phyloP scores from a whole-genome alignment of 2,797 vertebrate species.

The Parotocinclus haroldoi region DNA sequence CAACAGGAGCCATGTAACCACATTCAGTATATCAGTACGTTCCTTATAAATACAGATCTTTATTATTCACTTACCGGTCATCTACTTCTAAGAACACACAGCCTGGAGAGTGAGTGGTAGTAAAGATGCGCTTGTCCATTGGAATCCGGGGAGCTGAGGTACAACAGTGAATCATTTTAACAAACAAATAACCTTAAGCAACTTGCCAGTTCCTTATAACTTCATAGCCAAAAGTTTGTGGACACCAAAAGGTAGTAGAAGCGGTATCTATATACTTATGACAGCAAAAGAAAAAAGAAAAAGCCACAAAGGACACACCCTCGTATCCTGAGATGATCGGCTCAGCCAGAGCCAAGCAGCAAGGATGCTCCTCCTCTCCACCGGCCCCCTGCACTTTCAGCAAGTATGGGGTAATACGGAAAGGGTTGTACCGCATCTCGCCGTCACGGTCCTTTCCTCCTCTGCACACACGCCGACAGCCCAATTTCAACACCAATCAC shows the following conservation, averaged over 20 bases:
- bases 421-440: constrained; percentile 75
- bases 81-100: constrained; percentile 91
- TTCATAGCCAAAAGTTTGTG: too few relatives aligned
- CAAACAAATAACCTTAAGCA: background rate
- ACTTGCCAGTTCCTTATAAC: background rate
- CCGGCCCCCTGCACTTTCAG: constrained; percentile 68
- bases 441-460: constrained; percentile 74
- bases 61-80: constrained; percentile 80
- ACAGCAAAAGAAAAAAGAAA: background rate
- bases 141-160: constrained; percentile 83
- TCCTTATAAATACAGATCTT: too few relatives aligned
- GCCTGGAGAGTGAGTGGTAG: constrained; percentile 87
- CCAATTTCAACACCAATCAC: background rate
- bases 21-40: too few relatives aligned
- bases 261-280: too few relatives aligned
- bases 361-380: constrained; percentile 71
- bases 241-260: too few relatives aligned
- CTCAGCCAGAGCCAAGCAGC: constrained; percentile 82
- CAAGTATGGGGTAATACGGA: constrained; percentile 81
- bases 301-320: constrained; percentile 62
- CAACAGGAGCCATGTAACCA: too few relatives aligned
- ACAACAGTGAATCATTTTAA: background rate
- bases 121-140: constrained; percentile 88
- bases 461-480: constrained; percentile 55
- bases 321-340: constrained; percentile 90